Percentiles rank a stretch among this genome's conserved stretches.
phyloP scores from a whole-genome alignment of 2,888 invertebrate species.

The Atrina japonica region DNA sequence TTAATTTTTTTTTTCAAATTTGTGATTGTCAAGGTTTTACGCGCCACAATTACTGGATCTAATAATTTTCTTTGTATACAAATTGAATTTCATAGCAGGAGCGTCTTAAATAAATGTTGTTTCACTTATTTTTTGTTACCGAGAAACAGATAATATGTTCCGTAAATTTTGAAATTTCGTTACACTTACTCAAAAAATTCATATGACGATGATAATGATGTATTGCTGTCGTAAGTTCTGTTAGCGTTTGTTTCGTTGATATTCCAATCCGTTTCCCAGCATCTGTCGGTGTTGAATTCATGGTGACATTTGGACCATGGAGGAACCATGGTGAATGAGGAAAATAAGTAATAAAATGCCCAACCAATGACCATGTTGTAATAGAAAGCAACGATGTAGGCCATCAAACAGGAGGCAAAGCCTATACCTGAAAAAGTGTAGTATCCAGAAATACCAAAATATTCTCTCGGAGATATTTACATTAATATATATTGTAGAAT shows the following conservation, averaged over 20 bases:
- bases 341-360: constrained; percentile 90
- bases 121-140: too few relatives aligned
- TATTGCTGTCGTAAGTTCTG: constrained; percentile 53
- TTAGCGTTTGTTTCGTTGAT: constrained; percentile 57
- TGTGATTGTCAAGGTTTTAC: too few relatives aligned
- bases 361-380: constrained; percentile 91
- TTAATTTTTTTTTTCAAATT: too few relatives aligned
- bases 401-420: constrained; percentile 78
- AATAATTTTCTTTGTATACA: too few relatives aligned
- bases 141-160: too few relatives aligned
- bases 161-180: too few relatives aligned
- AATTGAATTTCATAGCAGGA: too few relatives aligned
- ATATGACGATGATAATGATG: constrained; percentile 85
- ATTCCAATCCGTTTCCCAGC: constrained; percentile 79
- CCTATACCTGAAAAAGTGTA: constrained; percentile 83
- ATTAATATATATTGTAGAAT: too few relatives aligned
- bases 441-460: not conserved
- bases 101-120: too few relatives aligned
- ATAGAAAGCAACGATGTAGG: constrained; percentile 80
- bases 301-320: constrained; percentile 92
- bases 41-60: too few relatives aligned
- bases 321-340: constrained; percentile 85
- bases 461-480: too few relatives aligned
- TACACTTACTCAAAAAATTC: constrained; percentile 91
- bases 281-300: constrained; percentile 89